These are phyloP conservation scores for Drosophila rubida DNA, from an alignment of 2,888 invertebrate genomes.

Conservation along the genomic window DNA sequence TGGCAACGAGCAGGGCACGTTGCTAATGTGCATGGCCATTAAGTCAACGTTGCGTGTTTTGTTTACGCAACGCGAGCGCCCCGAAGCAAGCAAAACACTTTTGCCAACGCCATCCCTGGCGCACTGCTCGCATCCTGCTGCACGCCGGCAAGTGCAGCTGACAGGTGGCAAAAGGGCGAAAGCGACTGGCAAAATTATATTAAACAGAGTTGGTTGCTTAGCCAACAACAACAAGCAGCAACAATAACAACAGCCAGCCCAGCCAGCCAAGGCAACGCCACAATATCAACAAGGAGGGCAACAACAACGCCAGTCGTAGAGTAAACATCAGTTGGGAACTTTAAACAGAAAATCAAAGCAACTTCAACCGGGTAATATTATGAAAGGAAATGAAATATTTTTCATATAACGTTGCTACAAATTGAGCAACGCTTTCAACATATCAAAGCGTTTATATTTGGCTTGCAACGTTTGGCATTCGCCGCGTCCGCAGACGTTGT, in stretches of 20 bases:
- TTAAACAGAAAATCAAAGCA: slow-evolving; percentile 61
- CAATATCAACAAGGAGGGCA: slow-evolving; percentile 35
- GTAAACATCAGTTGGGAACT: slow-evolving; percentile 33
- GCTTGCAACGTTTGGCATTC: slow-evolving; percentile 41
- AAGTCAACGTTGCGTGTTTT: slow-evolving; percentile 77
- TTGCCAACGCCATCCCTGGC: slow-evolving; percentile 25
- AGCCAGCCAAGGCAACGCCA: slow-evolving; percentile 55
- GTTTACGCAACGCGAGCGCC: slow-evolving; percentile 73
- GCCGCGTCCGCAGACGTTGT: slow-evolving; percentile 64
- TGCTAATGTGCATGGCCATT: slow-evolving; percentile 80
- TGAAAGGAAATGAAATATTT: slow-evolving; percentile 57
- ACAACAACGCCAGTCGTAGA: slow-evolving; percentile 19
- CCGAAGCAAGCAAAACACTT: slow-evolving; percentile 43
- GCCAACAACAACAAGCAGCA: slow-evolving; percentile 42
- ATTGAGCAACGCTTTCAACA: slow-evolving; percentile 55
- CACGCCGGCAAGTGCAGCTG: slow-evolving; percentile 66
- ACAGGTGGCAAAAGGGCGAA: slow-evolving; percentile 64
- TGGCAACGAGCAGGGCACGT: slow-evolving; percentile 59
- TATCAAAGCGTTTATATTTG: slow-evolving; percentile 65
- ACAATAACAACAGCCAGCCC: slow-evolving; percentile 24
- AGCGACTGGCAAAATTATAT: slow-evolving; percentile 54
- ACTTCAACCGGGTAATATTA: slow-evolving; percentile 24
- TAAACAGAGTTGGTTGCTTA: slow-evolving; percentile 51
- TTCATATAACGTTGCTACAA: slow-evolving; percentile 53
- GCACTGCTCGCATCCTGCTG: no score